These are phyloP conservation scores for Drosophila antonietae DNA, from an alignment of 2,888 invertebrate genomes.

Conservation along the genomic window DNA sequence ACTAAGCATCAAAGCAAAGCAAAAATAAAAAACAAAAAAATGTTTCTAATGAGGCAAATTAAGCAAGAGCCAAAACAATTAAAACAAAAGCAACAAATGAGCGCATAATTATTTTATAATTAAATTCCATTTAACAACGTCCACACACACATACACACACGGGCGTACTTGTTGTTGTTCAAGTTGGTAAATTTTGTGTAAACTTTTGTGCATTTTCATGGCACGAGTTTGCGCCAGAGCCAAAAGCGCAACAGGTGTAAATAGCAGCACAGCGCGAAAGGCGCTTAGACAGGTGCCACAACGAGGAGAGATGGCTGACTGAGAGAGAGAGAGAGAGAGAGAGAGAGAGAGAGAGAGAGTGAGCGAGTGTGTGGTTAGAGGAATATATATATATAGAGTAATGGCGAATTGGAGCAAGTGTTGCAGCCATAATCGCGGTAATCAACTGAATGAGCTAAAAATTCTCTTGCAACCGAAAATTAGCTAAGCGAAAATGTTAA, in stretches of 20 bases:
- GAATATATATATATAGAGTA: conserved; percentile 5
- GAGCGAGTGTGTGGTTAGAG: conserved; percentile 1
- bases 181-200: conserved; percentile 49
- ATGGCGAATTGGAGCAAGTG: conserved; percentile 5
- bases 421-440: conserved; percentile 65
- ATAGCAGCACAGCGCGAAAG: conserved; percentile 52
- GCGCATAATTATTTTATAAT: conserved; percentile 80
- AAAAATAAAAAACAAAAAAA: conserved; percentile 25
- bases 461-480: conserved; percentile 54
- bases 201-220: conserved; percentile 60
- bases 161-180: conserved; percentile 22
- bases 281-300: conserved; percentile 11
- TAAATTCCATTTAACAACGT: conserved; percentile 77
- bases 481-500: conserved; percentile 34
- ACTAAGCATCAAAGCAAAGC: conserved; percentile 31
- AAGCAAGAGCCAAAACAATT: conserved; percentile 77
- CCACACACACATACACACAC: conserved; percentile 34
- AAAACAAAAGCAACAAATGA: conserved; percentile 75
- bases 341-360: background rate
- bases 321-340: background rate
- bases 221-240: conserved; percentile 27
- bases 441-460: conserved; percentile 61
- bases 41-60: conserved; percentile 78
- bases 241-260: conserved; percentile 75
- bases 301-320: background rate